Percentiles rank a stretch among this genome's conserved stretches.
phyloP scores from a whole-genome alignment of 2,113 vertebrate species.

The Ranitomeya imitator region DNA sequence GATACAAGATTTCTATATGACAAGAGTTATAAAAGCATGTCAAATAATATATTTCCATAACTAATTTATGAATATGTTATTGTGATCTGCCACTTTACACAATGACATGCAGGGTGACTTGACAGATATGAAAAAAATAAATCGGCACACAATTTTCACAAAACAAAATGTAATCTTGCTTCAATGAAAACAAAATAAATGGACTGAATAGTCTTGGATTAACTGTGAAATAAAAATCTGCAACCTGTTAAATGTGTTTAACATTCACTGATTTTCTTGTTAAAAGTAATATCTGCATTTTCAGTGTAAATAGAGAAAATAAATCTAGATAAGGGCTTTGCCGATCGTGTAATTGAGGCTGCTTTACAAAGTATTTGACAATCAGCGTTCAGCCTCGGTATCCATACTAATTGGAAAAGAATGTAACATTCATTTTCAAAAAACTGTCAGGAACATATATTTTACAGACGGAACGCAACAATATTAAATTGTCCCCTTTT shows the following conservation, averaged over 20 bases:
- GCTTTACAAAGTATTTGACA: constrained; percentile 1
- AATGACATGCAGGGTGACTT: neutral
- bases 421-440: neutral
- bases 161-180: neutral
- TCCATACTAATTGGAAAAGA: neutral
- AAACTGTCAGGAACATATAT: neutral
- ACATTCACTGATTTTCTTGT: constrained; percentile 18
- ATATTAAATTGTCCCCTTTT: neutral
- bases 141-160: neutral
- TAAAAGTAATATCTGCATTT: constrained; percentile 12
- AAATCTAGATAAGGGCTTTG: neutral
- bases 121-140: neutral
- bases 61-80: neutral
- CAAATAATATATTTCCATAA: neutral
- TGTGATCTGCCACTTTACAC: neutral
- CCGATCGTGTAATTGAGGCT: neutral
- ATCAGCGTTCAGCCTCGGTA: neutral
- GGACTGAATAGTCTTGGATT: neutral
- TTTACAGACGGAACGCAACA: too few relatives aligned
- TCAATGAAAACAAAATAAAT: neutral
- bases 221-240: neutral
- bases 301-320: neutral
- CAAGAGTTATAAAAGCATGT: too few relatives aligned
- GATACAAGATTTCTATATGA: too few relatives aligned
- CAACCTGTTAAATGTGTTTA: constrained; percentile 23